Evolutionary conservation across 2,797 vertebrate genomes (phyloP).

Genomic region (Rhinichthys osculus): DNA sequence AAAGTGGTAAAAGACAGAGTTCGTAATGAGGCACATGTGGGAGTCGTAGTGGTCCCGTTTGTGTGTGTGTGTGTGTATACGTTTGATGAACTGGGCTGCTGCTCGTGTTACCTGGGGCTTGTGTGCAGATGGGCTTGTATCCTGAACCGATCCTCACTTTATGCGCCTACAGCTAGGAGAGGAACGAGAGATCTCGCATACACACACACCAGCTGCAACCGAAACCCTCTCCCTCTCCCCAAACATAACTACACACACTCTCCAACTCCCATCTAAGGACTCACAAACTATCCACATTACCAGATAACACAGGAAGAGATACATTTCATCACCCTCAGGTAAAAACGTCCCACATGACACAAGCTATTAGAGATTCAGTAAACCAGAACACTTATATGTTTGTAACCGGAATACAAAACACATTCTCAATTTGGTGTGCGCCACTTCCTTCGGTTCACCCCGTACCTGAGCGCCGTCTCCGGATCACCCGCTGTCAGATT

Average conservation of each 20-base stretch:
- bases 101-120: constrained; percentile 80
- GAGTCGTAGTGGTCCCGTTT: constrained; percentile 52
- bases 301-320: constrained; percentile 41
- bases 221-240: constrained; percentile 24
- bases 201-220: constrained; percentile 46
- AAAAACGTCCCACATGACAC: constrained; percentile 34
- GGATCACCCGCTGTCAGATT: constrained; percentile 42
- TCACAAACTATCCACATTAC: constrained; percentile 38
- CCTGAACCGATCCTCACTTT: constrained; percentile 73
- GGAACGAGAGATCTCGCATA: constrained; percentile 22
- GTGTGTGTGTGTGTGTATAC: constrained; percentile 47
- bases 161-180: constrained; percentile 59
- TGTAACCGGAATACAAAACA: constrained; percentile 43
- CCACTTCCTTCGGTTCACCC: constrained; percentile 22
- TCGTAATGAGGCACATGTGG: constrained; percentile 62
- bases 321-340: constrained; percentile 36
- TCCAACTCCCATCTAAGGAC: constrained; percentile 27
- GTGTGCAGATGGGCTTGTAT: constrained; percentile 73
- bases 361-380: constrained; percentile 38
- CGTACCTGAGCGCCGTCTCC: constrained; percentile 21
- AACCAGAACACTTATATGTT: constrained; percentile 23
- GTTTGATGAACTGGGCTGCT: constrained; percentile 69
- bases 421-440: constrained; percentile 35
- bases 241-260: constrained; percentile 43
- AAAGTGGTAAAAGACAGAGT: constrained; percentile 59